A percentile compares a stretch with the other conserved stretches of the same genome.
These are phyloP conservation scores for Anolis carolinensis DNA, from an alignment of 2,113 vertebrate species.

Conservation along the genomic window DNA sequence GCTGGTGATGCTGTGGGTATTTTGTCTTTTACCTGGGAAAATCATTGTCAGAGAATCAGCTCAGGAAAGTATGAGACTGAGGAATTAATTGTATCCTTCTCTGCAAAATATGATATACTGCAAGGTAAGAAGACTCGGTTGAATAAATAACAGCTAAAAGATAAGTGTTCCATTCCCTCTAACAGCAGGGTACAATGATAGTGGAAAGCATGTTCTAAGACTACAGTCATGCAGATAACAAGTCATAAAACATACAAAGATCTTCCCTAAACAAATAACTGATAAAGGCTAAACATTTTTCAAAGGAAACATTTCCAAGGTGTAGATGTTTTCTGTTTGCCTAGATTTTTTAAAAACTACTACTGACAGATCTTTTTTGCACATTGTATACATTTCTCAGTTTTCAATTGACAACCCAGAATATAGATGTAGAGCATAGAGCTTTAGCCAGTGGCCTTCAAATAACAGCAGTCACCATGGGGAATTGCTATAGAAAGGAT, in stretches of 20 bases:
- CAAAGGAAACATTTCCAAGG: slow-evolving; percentile 57
- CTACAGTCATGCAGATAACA: slow-evolving; percentile 60
- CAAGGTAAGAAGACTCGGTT: slow-evolving; percentile 47
- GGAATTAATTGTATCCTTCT: slow-evolving; percentile 29
- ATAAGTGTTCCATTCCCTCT: slow-evolving; percentile 46
- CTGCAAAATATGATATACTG: slow-evolving; percentile 28
- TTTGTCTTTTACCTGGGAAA: neutral
- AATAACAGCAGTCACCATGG: slow-evolving; percentile 3
- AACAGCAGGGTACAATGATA: slow-evolving; percentile 44
- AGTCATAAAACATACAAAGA: slow-evolving; percentile 62
- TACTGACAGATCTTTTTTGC: slow-evolving; percentile 41
- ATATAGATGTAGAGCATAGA: neutral
- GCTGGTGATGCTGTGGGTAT: neutral
- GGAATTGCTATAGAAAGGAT: neutral
- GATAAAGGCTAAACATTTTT: slow-evolving; percentile 72
- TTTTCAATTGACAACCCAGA: neutral
- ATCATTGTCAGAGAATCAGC: neutral
- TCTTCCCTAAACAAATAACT: slow-evolving; percentile 65
- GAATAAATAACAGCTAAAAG: slow-evolving; percentile 64
- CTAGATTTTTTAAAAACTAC: slow-evolving; percentile 20
- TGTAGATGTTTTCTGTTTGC: slow-evolving; percentile 51
- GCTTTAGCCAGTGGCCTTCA: neutral
- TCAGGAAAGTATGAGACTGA: slow-evolving; percentile 29
- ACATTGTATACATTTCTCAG: slow-evolving; percentile 6
- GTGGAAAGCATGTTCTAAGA: slow-evolving; percentile 68